phyloP scores from a whole-genome alignment of 2,888 invertebrate genomes.

The Calliphora vomitoria region DNA sequence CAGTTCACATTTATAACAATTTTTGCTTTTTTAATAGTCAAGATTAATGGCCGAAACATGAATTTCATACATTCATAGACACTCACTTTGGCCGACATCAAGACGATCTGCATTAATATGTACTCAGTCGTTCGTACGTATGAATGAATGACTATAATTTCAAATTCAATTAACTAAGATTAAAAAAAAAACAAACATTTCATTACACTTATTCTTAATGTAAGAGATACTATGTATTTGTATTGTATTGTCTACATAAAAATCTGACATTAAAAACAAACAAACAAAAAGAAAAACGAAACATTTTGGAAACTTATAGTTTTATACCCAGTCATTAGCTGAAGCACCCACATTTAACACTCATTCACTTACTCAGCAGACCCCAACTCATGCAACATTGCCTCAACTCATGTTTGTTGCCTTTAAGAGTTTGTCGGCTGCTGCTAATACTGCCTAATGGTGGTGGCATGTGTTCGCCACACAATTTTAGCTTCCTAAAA shows the following conservation, averaged over 20 bases:
- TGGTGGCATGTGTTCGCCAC: constrained; percentile 66
- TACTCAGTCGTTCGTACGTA: background rate
- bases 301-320: constrained; percentile 33
- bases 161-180: constrained; percentile 51
- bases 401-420: constrained; percentile 25
- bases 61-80: constrained; percentile 28
- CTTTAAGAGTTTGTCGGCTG: constrained; percentile 33
- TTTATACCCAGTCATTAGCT: constrained; percentile 49
- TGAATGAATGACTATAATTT: constrained; percentile 36
- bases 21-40: constrained; percentile 36
- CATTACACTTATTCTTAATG: constrained; percentile 57
- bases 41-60: constrained; percentile 61
- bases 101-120: constrained; percentile 18
- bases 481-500: constrained; percentile 53
- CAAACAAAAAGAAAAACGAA: background rate
- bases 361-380: constrained; percentile 18
- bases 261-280: background rate
- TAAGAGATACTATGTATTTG: constrained; percentile 30
- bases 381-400: constrained; percentile 42
- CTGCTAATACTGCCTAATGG: constrained; percentile 27
- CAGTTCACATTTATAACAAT: constrained; percentile 29
- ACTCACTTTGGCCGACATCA: constrained; percentile 30
- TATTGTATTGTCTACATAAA: background rate
- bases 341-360: constrained; percentile 63
- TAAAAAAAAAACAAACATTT: constrained; percentile 53